Conservation (phyloP, 1,140 invertebrate species). For the Drosophila elegans region DNA sequence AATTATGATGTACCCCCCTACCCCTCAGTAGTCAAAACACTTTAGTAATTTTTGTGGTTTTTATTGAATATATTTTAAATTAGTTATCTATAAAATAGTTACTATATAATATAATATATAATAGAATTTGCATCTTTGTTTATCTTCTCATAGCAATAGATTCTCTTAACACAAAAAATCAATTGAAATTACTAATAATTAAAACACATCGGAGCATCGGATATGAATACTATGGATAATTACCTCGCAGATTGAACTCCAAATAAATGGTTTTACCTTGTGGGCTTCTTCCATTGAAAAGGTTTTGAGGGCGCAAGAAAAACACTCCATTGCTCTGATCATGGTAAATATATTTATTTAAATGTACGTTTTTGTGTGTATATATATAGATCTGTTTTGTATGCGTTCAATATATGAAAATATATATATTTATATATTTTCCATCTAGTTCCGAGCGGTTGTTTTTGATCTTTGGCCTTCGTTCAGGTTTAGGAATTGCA, state of each 20-base stretch:
- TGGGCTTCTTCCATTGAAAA: not conserved
- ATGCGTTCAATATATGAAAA: conserved; percentile 65
- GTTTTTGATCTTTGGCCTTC: conserved; percentile 37
- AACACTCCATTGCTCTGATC: conserved; percentile 35
- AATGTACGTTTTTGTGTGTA: conserved; percentile 25
- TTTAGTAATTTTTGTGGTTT: conserved; percentile 42
- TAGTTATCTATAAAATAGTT: conserved; percentile 80
- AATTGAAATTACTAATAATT: conserved; percentile 61
- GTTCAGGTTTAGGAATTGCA: conserved; percentile 21
- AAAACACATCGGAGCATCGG: too few relatives aligned
- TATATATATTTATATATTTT: conserved; percentile 54
- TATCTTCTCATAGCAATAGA: conserved; percentile 26
- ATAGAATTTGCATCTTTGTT: conserved; percentile 65
- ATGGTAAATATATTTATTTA: conserved; percentile 60
- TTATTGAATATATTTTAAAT: conserved; percentile 81
- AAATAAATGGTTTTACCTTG: too few relatives aligned
- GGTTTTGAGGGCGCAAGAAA: not conserved
- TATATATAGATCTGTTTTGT: conserved; percentile 44
- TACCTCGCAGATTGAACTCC: too few relatives aligned
- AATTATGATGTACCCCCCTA: too few relatives aligned
- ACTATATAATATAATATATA: conserved; percentile 63
- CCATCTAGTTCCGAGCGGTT: conserved; percentile 28
- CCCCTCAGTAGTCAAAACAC: not conserved
- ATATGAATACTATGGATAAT: too few relatives aligned
- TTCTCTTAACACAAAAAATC: conserved; percentile 54